Evolutionary conservation across 2,113 vertebrate genomes (phyloP).

Genomic region (Canis aureus): DNA sequence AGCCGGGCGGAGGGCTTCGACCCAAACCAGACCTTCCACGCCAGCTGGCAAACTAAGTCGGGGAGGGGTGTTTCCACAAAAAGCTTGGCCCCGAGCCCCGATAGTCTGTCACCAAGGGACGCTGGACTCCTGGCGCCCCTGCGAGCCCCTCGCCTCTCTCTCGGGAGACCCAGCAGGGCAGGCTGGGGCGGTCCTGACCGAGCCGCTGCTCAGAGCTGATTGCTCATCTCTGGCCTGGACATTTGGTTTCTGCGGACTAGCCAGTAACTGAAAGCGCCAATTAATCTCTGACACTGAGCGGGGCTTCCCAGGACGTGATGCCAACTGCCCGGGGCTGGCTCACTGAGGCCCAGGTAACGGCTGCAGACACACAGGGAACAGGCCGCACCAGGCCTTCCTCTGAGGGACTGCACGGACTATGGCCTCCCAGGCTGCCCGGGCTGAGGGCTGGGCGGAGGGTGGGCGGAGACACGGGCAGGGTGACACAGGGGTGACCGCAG

Average conservation of each 20-base stretch:
- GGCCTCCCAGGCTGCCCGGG: neutral
- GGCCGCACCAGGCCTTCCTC: neutral
- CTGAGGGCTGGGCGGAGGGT: neutral
- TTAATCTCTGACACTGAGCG: conserved; percentile 7
- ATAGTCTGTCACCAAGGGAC: neutral
- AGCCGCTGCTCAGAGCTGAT: neutral
- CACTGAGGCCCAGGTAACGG: neutral
- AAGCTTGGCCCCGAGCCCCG: neutral
- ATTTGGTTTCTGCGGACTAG: neutral
- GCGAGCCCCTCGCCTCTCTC: neutral
- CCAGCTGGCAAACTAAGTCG: neutral
- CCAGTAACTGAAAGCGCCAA: conserved; percentile 61
- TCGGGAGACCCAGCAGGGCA: neutral
- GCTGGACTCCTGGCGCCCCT: neutral
- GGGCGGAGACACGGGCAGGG: neutral
- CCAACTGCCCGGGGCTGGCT: neutral
- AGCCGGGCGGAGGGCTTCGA: neutral
- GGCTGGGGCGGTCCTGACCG: neutral
- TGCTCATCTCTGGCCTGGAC: neutral
- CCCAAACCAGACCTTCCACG: neutral
- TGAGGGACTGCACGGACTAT: neutral
- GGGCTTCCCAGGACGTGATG: neutral
- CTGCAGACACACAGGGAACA: neutral
- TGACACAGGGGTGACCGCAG: fast-evolving
- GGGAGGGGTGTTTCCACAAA: neutral